Evolutionary conservation across 2,113 vertebrate species (phyloP).

Genomic region (Apteryx mantelli): DNA sequence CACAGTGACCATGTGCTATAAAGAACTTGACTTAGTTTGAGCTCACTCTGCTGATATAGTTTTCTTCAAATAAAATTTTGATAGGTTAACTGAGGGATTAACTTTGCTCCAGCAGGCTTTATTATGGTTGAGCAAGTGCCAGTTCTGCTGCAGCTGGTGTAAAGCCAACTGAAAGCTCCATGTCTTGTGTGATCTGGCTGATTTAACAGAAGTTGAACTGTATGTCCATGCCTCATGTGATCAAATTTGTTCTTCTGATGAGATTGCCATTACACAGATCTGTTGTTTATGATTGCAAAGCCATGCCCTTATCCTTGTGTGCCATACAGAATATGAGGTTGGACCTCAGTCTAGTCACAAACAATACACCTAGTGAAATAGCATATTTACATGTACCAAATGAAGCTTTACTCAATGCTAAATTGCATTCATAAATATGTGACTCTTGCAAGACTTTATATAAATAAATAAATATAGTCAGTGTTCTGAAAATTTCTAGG

Average conservation of each 20-base stretch:
- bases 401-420: not conserved
- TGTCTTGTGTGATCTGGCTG: not conserved
- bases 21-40: not conserved
- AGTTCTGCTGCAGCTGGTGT: not conserved
- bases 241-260: not conserved
- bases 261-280: not conserved
- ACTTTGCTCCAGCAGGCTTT: not conserved
- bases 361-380: not conserved
- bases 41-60: not conserved
- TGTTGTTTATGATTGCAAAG: not conserved
- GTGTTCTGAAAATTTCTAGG: not conserved
- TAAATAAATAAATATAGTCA: not conserved
- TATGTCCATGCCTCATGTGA: not conserved
- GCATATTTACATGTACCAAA: not conserved
- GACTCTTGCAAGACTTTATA: not conserved
- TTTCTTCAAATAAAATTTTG: not conserved
- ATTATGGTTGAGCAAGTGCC: not conserved
- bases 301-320: not conserved
- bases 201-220: not conserved
- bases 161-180: not conserved
- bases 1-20: not conserved
- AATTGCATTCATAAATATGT: not conserved
- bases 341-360: not conserved
- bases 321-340: not conserved
- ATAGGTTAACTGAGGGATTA: not conserved